Percentiles rank a stretch among this genome's conserved stretches.
These are phyloP conservation scores for Drosophila novamexicana DNA, from an alignment of 1,140 invertebrate species.

Conservation along the genomic window DNA sequence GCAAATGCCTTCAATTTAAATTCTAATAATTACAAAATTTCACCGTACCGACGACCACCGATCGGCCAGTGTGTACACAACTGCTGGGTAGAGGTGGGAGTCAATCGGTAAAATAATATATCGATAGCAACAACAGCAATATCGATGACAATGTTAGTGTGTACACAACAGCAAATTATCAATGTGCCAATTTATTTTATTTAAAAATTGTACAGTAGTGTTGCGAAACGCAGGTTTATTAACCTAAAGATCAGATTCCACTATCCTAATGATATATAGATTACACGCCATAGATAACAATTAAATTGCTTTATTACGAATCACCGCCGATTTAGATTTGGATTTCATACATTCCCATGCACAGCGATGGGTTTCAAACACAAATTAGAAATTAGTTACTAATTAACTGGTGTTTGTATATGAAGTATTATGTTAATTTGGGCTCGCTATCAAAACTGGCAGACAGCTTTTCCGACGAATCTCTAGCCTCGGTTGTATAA, in stretches of 20 bases:
- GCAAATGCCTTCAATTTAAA: slow-evolving; percentile 49
- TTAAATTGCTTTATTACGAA: no score
- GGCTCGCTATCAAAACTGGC: neutral
- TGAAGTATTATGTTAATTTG: neutral
- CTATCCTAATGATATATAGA: no score
- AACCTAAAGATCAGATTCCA: no score
- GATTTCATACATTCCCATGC: no score
- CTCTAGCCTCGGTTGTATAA: slow-evolving; percentile 86
- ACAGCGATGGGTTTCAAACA: no score
- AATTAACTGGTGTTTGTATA: no score
- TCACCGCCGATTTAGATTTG: no score
- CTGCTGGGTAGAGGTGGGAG: slow-evolving; percentile 3
- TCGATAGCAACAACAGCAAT: neutral
- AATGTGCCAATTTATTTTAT: neutral
- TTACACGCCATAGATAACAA: no score
- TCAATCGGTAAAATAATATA: neutral
- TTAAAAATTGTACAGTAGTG: neutral
- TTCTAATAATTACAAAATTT: slow-evolving; percentile 43
- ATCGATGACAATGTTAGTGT: neutral
- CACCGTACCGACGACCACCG: slow-evolving; percentile 35
- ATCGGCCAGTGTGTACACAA: slow-evolving; percentile 47
- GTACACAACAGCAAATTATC: neutral
- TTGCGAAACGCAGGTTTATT: neutral
- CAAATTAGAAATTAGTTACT: no score
- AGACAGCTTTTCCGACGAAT: neutral